Conservation (phyloP, 2,888 invertebrate genomes). For the Lasioglossum oenotherae region DNA sequence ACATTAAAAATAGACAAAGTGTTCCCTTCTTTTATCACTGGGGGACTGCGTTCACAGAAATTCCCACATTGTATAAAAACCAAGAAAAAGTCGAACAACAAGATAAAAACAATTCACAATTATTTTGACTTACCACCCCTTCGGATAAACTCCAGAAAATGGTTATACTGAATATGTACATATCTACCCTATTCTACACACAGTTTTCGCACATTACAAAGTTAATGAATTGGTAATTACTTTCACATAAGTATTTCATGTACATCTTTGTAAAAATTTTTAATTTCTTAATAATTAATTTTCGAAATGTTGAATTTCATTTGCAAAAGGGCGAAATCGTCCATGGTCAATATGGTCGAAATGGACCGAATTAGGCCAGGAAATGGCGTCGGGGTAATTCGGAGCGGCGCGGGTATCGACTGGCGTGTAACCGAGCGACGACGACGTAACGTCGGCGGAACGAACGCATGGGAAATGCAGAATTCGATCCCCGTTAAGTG, state of each 20-base stretch:
- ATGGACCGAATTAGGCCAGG: conserved; percentile 3
- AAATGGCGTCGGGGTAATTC: conserved; percentile 15
- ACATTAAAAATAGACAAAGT: neutral
- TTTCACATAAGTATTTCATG: too few species aligned
- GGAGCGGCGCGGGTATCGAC: neutral
- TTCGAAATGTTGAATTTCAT: too few species aligned
- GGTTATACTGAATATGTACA: too few species aligned
- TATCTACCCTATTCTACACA: too few species aligned
- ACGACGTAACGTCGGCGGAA: neutral
- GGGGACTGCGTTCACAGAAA: neutral
- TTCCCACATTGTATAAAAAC: neutral
- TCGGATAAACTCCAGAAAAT: too few species aligned
- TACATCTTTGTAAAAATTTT: too few species aligned
- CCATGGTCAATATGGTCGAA: too few species aligned
- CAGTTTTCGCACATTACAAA: too few species aligned
- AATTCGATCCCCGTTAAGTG: conserved; percentile 26
- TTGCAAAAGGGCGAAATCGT: too few species aligned
- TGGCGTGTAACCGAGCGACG: neutral
- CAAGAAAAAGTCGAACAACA: neutral
- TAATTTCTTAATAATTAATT: too few species aligned
- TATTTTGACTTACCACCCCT: neutral
- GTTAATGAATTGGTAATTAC: too few species aligned
- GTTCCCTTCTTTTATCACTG: neutral
- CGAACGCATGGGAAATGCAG: conserved; percentile 9
- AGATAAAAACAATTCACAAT: neutral